Evolutionary conservation across 30 jellyfish, hydroid and myxozoan genomes (phyloP), one percentile per base, ranked within the genome.

Genomic region (Catostylus mosaicus): DNA sequence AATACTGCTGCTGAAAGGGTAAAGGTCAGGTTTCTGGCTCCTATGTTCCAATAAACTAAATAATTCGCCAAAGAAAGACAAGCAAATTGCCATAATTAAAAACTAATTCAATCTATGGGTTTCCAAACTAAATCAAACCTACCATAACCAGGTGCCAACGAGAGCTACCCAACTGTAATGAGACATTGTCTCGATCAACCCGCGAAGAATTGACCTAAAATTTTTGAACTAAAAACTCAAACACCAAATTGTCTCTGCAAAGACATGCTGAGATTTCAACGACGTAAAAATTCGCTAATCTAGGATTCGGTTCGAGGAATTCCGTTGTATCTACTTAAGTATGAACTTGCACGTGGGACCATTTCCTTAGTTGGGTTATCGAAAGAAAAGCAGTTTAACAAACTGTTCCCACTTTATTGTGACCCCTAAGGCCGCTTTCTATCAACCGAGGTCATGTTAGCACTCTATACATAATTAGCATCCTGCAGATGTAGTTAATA

Each of bases 281-380:
- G 74, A 20, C 34, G 74, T 61, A 61, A 61, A 61, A 61, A 61
- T 61, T n/a, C 40, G 38, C 74, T n/a, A 61, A 61, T 61, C 74
- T 61, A 61, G 56, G n/a, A n/a, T n/a, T n/a, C n/a, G n/a, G n/a
- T n/a, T n/a, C n/a, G n/a, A n/a, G n/a, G n/a, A n/a, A n/a, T n/a
- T n/a, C n/a, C n/a, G n/a, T 50, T 16, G 63, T 50, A 27, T 50
- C 63, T 50, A 50, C 63, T 50, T 27, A 5, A 4, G 24, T 50
- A 5, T 18, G 63, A 10, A 50, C 24, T 16, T 5, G 63, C 63
- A 50, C 63, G 24, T 50, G 63, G 6, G 20, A 50, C 63, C 63
- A 34, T n/a, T 19, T 33, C 26, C 32, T 32, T 1, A 69, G 57
- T 22, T 4, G 31, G 24, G 2, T 50, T 27, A 50, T 16, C 2